phyloP scores from a whole-genome alignment of 1,140 invertebrate genomes.

The Aphidius ervi region DNA sequence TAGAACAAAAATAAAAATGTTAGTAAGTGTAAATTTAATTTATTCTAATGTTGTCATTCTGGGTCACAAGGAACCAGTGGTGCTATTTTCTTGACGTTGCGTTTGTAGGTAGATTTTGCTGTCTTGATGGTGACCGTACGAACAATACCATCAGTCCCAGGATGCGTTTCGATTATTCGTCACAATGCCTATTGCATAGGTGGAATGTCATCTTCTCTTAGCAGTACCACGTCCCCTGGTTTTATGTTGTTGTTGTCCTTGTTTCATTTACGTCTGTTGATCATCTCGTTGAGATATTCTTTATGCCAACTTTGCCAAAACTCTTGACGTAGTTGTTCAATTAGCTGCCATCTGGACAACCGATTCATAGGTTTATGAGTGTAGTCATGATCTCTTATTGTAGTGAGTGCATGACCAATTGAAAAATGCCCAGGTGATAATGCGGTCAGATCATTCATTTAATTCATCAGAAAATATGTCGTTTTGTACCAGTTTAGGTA shows the following conservation, averaged over 20 bases:
- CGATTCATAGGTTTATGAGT: background rate
- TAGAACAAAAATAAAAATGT: too few species aligned
- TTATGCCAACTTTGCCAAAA: constrained; percentile 11
- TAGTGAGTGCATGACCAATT: background rate
- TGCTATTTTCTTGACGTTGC: too few species aligned
- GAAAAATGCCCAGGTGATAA: constrained; percentile 7
- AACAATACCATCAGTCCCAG: background rate
- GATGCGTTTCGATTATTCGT: background rate
- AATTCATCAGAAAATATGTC: background rate
- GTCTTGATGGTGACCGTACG: too few species aligned
- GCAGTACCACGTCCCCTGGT: background rate
- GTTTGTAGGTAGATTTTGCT: too few species aligned
- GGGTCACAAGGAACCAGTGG: too few species aligned
- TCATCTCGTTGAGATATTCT: constrained; percentile 8
- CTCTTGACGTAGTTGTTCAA: background rate
- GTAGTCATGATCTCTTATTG: background rate
- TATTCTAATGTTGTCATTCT: too few species aligned
- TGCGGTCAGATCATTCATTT: background rate
- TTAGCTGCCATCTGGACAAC: background rate
- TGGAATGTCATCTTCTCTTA: background rate
- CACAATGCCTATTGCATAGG: background rate
- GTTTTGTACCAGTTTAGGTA: background rate
- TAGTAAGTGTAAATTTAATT: too few species aligned
- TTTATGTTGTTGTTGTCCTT: background rate
- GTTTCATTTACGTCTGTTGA: background rate